Percentiles rank a stretch among this genome's conserved stretches.
Evolutionary conservation across 2,113 vertebrate species (phyloP).

Genomic region (Vulpes ferrilata): DNA sequence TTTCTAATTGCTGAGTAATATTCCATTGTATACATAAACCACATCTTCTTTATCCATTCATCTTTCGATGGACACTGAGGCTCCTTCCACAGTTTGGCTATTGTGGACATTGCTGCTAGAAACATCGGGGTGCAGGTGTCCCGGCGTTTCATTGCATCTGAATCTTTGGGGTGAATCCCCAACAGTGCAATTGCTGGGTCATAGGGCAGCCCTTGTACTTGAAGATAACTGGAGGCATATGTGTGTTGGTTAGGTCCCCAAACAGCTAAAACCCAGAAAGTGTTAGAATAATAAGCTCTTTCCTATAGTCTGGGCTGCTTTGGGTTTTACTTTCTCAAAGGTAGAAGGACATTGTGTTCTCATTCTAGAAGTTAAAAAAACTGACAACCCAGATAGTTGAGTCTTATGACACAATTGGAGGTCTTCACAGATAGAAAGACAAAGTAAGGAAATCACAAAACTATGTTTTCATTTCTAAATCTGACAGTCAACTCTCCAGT

Average conservation of each 20-base stretch:
- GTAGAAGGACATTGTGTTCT: not conserved
- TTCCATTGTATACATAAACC: no score
- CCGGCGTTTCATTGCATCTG: no score
- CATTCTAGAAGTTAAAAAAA: not conserved
- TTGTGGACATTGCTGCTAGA: no score
- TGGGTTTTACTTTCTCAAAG: conserved; percentile 28
- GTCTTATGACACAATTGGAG: not conserved
- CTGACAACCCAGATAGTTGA: not conserved
- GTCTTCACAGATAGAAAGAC: conserved; percentile 10
- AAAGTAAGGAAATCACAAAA: not conserved
- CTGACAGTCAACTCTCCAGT: not conserved
- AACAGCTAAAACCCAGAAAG: not conserved
- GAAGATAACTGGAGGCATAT: not conserved
- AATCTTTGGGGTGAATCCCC: no score
- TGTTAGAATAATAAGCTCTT: not conserved
- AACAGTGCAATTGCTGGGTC: no score
- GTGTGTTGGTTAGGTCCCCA: not conserved
- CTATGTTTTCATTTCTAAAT: not conserved
- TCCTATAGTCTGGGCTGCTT: not conserved
- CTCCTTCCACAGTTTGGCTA: no score
- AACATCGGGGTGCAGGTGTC: no score
- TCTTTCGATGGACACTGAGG: no score
- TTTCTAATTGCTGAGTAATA: no score
- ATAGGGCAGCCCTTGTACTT: not conserved
- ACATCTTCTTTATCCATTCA: no score